These are phyloP conservation scores for Haemorhous mexicanus DNA, from an alignment of 2,113 vertebrate genomes.

Conservation along the genomic window DNA sequence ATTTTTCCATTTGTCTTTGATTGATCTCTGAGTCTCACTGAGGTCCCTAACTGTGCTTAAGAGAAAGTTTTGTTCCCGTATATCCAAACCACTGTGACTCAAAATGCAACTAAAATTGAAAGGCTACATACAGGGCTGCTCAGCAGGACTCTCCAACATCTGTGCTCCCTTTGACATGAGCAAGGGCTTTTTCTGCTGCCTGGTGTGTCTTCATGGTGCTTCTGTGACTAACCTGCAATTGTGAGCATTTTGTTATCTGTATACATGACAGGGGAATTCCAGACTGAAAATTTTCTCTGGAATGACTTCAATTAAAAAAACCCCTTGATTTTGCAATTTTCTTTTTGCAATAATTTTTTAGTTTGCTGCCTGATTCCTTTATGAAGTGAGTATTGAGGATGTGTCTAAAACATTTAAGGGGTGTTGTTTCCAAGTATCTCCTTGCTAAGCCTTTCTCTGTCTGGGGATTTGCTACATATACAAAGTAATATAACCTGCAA, in stretches of 20 bases:
- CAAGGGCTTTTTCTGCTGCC: background rate
- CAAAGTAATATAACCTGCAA: background rate
- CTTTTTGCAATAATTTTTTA: background rate
- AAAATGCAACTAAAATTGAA: background rate
- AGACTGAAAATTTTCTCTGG: background rate
- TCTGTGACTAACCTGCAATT: background rate
- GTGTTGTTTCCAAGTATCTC: background rate
- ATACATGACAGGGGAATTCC: background rate
- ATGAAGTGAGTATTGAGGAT: background rate
- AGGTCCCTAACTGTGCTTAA: background rate
- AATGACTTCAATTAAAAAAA: background rate
- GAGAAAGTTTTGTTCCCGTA: background rate
- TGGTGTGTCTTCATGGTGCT: background rate
- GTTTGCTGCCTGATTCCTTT: background rate
- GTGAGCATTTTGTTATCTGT: background rate
- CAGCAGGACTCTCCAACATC: background rate
- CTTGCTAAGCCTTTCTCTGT: background rate
- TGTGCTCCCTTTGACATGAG: background rate
- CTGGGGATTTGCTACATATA: background rate
- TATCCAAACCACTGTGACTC: background rate
- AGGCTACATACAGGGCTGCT: background rate
- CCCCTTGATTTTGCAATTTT: fast-evolving
- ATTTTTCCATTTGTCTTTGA: background rate
- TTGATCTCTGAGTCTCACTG: background rate
- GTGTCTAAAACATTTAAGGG: background rate